Percentiles rank a stretch among this genome's conserved stretches.
phyloP scores from a whole-genome alignment of 1,140 invertebrate species.

The Bradynema listronoti region DNA sequence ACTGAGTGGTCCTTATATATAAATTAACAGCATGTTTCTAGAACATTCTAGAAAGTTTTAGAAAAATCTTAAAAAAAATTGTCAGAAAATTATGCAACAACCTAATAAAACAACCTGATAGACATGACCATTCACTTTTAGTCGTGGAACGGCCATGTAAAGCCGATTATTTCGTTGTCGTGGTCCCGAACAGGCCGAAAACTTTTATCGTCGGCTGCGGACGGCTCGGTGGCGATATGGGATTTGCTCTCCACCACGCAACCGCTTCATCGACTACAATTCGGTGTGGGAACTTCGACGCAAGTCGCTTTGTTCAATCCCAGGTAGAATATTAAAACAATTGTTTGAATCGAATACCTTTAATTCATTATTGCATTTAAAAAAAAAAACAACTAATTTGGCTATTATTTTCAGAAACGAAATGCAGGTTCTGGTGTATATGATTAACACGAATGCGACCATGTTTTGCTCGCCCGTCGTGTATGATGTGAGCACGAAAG shows the following conservation, averaged over 20 bases:
- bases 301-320: conserved; percentile 34
- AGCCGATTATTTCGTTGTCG: conserved; percentile 32
- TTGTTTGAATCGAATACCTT: too few relatives aligned
- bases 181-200: conserved; percentile 41
- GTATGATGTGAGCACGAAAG: conserved; percentile 10
- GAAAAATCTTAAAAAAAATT: too few relatives aligned
- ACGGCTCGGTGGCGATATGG: conserved; percentile 37
- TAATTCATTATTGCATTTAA: too few relatives aligned
- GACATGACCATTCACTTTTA: conserved; percentile 15
- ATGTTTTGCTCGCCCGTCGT: conserved; percentile 22
- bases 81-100: too few relatives aligned
- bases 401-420: conserved; percentile 46
- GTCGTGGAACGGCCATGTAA: conserved; percentile 40
- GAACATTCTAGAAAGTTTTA: too few relatives aligned
- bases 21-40: too few relatives aligned
- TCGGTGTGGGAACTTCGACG: conserved; percentile 15
- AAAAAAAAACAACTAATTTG: too few relatives aligned
- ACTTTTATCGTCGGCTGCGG: conserved; percentile 28
- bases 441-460: conserved; percentile 15
- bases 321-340: conserved; percentile 9
- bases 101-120: too few relatives aligned
- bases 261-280: too few relatives aligned
- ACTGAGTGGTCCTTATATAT: too few relatives aligned
- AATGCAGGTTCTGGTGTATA: conserved; percentile 30
- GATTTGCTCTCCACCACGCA: too few relatives aligned